Evolutionary conservation across 1,140 invertebrate genomes (phyloP), one percentile per base, ranked within the genome.

Genomic region (Sinella curviseta): DNA sequence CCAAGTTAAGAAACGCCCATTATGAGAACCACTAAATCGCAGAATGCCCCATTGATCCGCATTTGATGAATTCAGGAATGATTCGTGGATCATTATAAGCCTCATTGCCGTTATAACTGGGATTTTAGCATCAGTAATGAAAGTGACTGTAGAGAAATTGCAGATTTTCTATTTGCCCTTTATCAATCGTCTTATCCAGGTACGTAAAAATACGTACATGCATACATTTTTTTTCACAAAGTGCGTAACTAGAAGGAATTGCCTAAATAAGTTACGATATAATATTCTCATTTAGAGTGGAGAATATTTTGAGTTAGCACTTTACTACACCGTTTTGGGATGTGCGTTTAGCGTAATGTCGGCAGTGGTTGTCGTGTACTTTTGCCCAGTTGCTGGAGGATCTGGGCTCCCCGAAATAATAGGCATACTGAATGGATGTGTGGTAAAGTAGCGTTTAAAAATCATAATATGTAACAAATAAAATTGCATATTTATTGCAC

Each of bases 361-460:
- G 17, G 65, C 82, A 1, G 48, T 83, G 84, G 20, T 80, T 85
- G 57, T 85, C 84, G 81, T 87, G 85, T 84, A 84, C 85, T 78
- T 79, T 48, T 85, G 87, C 60, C 88, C 88, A 14, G 86, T 85
- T 82, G 87, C 88, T n/a, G 85, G 85, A 24, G 87, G 87, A 0
- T 88, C 87, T 31, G 88, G 88, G 34, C 85, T 88, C 57, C 87
- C 88, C 8, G 88, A 88, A 82, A 84, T 88, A 8, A 87, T 88
- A 26, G 87, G 87, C 0, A 88, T 87, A 74, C 83, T 88, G 0
- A 88, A 88, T 82, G 88, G 88, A 1, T 87, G 87, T 26, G 84
- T 87, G 60, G 85, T 88, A 54, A n/a, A 70, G 26, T 12, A 33
- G 12, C 31, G 30, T 31, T 3, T 70, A 70, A 33, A 30, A 31